Evolutionary conservation across 2,113 vertebrate genomes (phyloP).

Genomic region (Probosciger aterrimus): DNA sequence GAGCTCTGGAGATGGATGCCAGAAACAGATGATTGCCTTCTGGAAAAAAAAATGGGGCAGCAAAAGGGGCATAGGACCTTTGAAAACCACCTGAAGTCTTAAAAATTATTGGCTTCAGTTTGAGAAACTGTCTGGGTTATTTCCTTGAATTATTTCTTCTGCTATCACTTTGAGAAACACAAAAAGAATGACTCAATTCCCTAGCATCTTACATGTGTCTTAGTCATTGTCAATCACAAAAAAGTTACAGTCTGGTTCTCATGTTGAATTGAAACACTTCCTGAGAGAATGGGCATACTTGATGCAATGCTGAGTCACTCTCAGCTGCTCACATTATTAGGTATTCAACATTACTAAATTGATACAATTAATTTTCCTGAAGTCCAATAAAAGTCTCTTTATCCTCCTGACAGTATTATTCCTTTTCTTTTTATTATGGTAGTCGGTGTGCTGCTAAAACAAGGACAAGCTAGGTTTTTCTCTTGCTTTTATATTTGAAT

Average conservation of each 20-base stretch:
- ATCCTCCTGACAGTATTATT: conserved; percentile 26
- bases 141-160: conserved; percentile 31
- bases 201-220: conserved; percentile 41
- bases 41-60: background rate
- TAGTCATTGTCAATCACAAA: conserved; percentile 67
- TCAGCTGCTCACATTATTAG: conserved; percentile 69
- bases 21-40: background rate
- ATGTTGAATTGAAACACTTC: conserved; percentile 61
- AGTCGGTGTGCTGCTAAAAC: conserved; percentile 14
- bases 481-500: conserved; percentile 4
- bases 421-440: conserved; percentile 1
- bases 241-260: conserved; percentile 59
- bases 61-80: background rate
- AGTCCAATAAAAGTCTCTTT: conserved; percentile 47
- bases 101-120: background rate
- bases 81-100: background rate
- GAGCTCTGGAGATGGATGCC: background rate
- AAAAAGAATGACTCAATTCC: conserved; percentile 63
- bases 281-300: conserved; percentile 49
- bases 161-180: conserved; percentile 24
- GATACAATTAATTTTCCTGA: conserved; percentile 67
- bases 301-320: conserved; percentile 67
- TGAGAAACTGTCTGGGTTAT: background rate
- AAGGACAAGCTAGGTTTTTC: conserved; percentile 14
- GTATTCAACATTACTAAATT: conserved; percentile 59